Evolutionary conservation across 2,888 invertebrate genomes (phyloP), one percentile per base, ranked within the genome.

Genomic region (Rhingia rostrata): DNA sequence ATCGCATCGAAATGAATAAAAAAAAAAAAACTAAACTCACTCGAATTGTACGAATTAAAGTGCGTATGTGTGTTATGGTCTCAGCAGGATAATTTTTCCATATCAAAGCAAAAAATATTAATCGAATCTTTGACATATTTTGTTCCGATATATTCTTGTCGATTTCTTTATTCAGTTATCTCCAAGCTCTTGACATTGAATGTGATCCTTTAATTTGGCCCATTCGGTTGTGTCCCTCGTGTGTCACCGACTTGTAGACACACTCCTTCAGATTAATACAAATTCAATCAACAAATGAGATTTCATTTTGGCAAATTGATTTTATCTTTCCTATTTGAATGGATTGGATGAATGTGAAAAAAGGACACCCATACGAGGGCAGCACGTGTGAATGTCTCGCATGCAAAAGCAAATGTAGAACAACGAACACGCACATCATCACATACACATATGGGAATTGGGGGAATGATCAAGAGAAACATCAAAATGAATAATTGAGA

Each of bases 271-370:
- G 72, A 82, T 73, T 78, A 78, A 77, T 35, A 67, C 49, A 66
- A 77, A 82, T 67, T 82, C 82, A 78, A 82, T 82, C 77, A 72
- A 72, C 78, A 72, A 82, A 78, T 82, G 70, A 78, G 82, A 82
- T 78, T 78, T 82, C 54, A 60, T 67, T 78, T 82, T 64, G 43
- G 53, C 49, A 82, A 82, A 82, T 82, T 82, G 82, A 67, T 72
- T 77, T 74, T 67, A 63, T 73, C 66, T 41, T 32, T 49, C 6
- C 12, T n/a, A 78, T 63, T 56, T 35, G 10, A 41, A 41, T n/a
- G 43, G 32, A 37, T 45, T 37, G 60, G 33, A 22, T 22, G 35
- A 14, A 47, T 32, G 35, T 10, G 51, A 32, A 37, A 69, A 66
- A 58, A 72, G 53, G 79, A 66, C 45, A 61, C 39, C 53, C 32